phyloP scores from a whole-genome alignment of 2,888 invertebrate species.

The Agrotis ipsilon region DNA sequence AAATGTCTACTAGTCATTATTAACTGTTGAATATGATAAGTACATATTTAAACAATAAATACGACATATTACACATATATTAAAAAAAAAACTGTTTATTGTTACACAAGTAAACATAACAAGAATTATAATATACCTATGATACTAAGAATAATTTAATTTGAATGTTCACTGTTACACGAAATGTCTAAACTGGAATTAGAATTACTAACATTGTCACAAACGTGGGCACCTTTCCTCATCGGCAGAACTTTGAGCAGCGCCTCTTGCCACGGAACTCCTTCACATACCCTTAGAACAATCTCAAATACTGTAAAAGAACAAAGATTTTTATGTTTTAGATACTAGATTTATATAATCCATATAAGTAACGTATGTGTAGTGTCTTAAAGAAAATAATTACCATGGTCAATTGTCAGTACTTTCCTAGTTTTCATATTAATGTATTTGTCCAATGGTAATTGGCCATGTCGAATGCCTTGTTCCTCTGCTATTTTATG shows the following conservation, averaged over 20 bases:
- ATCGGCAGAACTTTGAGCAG: constrained; percentile 94
- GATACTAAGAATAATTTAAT: constrained; percentile 49
- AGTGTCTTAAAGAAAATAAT: constrained; percentile 8
- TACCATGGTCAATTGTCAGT: constrained; percentile 98
- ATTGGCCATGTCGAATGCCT: constrained; percentile 95
- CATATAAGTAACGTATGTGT: not conserved
- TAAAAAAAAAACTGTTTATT: constrained; percentile 45
- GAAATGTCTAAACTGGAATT: constrained; percentile 74
- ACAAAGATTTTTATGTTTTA: constrained; percentile 23
- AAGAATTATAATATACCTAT: constrained; percentile 35
- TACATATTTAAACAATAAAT: constrained; percentile 28
- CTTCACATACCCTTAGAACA: constrained; percentile 94
- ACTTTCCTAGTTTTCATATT: constrained; percentile 98
- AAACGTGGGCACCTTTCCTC: constrained; percentile 93
- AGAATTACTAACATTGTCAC: constrained; percentile 74
- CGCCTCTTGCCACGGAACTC: constrained; percentile 95
- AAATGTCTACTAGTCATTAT: constrained; percentile 8
- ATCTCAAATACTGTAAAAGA: constrained; percentile 95
- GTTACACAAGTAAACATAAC: constrained; percentile 46
- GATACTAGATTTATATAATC: constrained; percentile 12
- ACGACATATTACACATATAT: not conserved
- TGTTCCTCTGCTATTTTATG: constrained; percentile 95
- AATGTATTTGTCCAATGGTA: constrained; percentile 97
- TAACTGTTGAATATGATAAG: not conserved
- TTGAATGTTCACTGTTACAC: constrained; percentile 71